phyloP scores from a whole-genome alignment of 2,113 vertebrate species.

The Malaclemys terrapin region DNA sequence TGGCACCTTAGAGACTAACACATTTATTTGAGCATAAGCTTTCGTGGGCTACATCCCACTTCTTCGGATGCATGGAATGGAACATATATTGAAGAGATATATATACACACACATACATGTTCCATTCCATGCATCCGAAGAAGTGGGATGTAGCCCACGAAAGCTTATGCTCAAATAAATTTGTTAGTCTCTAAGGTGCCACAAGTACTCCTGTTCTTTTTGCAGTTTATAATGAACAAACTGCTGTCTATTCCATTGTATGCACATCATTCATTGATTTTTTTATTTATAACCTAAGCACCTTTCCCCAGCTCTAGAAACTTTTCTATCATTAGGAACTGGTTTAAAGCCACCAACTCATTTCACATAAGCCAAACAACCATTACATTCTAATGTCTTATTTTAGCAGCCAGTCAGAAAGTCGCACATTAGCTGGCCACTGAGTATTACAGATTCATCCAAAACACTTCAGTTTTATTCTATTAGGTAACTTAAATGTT shows the following conservation, averaged over 20 bases:
- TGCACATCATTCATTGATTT: neutral
- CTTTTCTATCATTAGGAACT: neutral
- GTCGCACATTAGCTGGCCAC: neutral
- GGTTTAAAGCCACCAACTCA: neutral
- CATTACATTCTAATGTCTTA: neutral
- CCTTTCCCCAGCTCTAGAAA: neutral
- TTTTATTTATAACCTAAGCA: neutral
- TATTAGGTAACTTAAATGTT: neutral
- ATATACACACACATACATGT: no score
- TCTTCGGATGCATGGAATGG: no score
- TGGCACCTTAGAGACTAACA: no score
- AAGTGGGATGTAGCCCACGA: no score
- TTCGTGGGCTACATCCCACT: no score
- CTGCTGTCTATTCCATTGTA: neutral
- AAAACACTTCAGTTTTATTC: neutral
- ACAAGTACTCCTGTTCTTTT: no score
- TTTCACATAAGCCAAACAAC: neutral
- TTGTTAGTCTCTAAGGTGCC: no score
- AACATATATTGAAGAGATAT: no score
- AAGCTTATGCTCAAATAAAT: no score
- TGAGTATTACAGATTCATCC: neutral
- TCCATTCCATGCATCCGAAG: no score
- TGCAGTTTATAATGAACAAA: neutral
- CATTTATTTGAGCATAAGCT: no score
- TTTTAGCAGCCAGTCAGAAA: neutral